Base-by-base conservation (phyloP, 2,113 vertebrate species). In the Petrocephalus microphthalmus region DNA sequence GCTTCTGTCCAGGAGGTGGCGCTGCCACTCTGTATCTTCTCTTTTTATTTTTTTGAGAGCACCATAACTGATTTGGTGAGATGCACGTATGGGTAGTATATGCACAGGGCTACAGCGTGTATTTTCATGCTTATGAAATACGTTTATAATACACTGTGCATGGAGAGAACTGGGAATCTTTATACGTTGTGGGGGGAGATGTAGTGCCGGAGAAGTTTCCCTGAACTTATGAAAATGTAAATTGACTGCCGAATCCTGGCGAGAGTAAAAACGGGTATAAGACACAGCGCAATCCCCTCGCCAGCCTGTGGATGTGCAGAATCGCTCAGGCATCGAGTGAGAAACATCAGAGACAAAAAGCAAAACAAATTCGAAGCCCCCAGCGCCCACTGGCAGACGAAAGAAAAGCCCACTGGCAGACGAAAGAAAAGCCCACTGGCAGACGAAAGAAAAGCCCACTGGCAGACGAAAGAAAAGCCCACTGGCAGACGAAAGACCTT, bases 1-100 rank as follows among this genome's bases (percentile, higher is more conserved):
- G 19, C 2, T 6, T 29, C 1, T n/a, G 54, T 82, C 91, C 95
- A 92, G 92, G 89, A 88, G 95, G 91, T 92, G 94, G 54, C 92
- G 90, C 92, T 92, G 93, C 91, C 93, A 93, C 84, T 93, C 95
- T 87, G 91, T 90, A 10, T 88, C 78, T 22, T 10, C 5, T 74
- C 15, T 81, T 6, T 19, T 51, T 19, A n/a, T 45, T 19, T 15
- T 10, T 49, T 52, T 71, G 7, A 71, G n/a, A 8, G 11, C 20
- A n/a, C 13, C 57, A 74, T 29, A 52, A 25, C 47, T 52, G 29
- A n/a, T 11, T 1, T 29, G 45, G 45, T 51, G n/a, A 37, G 42
- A 13, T 33, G 52, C 25, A 37, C 11, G 11, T 10, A 33, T 22
- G 45, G 8, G 6, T n/a, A 83, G 47, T 22, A 45, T 45, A 67